These are phyloP conservation scores for Calvadosia cruxmelitensis DNA, from an alignment of 30 jellyfish, hydroid and myxozoan species.

Conservation along the genomic window DNA sequence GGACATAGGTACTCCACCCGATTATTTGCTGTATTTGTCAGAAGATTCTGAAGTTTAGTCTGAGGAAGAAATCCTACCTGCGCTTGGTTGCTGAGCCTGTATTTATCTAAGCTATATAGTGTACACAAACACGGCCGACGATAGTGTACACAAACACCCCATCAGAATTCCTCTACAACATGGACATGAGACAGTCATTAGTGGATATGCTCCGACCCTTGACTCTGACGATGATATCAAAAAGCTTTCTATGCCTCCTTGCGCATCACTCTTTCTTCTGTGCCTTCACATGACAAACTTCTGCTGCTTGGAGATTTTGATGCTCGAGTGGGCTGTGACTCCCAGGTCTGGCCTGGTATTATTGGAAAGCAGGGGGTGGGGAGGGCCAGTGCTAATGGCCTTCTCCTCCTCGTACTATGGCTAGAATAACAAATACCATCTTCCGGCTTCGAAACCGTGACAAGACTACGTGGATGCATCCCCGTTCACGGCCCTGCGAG, in stretches of 20 bases:
- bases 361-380: constrained; percentile 24
- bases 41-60: too few relatives aligned
- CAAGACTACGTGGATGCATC: constrained; percentile 33
- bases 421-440: constrained; percentile 13
- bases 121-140: too few relatives aligned
- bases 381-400: constrained; percentile 11
- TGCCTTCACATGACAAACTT: constrained; percentile 5
- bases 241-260: not conserved
- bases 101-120: too few relatives aligned
- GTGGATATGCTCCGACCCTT: constrained; percentile 7
- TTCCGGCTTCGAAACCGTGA: constrained; percentile 16
- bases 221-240: constrained; percentile 1
- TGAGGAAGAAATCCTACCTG: too few relatives aligned
- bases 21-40: too few relatives aligned
- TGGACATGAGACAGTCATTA: not conserved
- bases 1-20: too few relatives aligned
- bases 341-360: constrained; percentile 12
- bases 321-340: constrained; percentile 10
- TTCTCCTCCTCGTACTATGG: constrained; percentile 18
- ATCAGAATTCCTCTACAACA: too few relatives aligned
- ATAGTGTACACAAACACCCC: too few relatives aligned
- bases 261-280: not conserved
- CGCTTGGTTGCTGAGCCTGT: too few relatives aligned
- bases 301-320: constrained; percentile 15
- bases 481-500: constrained; percentile 27